A percentile compares a stretch with the other conserved stretches of the same genome.
Evolutionary conservation across 2,888 invertebrate species (phyloP).

Genomic region (Ennomos quercinarius): DNA sequence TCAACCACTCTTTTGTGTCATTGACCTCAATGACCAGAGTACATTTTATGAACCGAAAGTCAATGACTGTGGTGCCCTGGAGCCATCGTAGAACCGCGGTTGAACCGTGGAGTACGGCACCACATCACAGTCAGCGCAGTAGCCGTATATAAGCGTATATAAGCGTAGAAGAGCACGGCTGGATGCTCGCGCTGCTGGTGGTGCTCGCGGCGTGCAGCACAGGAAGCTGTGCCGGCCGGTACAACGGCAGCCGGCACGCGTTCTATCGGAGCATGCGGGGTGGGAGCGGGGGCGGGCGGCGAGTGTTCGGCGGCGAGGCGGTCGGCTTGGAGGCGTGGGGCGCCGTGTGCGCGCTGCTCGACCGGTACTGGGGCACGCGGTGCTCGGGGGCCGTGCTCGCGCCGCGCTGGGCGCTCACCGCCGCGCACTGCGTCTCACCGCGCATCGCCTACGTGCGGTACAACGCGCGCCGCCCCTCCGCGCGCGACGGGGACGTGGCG

Average conservation of each 20-base stretch:
- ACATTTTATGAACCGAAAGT: no score
- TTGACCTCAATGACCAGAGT: no score
- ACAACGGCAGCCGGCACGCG: constrained; percentile 40
- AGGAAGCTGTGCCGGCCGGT: constrained; percentile 18
- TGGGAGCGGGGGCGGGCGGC: constrained; percentile 46
- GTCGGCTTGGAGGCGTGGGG: constrained; percentile 51
- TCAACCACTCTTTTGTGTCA: no score
- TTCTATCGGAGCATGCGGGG: constrained; percentile 54
- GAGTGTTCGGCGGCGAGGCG: constrained; percentile 67
- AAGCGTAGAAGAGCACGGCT: constrained; percentile 12
- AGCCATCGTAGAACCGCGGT: no score
- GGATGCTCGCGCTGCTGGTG: constrained; percentile 8
- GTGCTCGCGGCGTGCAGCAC: constrained; percentile 22
- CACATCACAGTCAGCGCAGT: no score
- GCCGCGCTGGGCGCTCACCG: constrained; percentile 71
- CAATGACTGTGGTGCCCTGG: no score
- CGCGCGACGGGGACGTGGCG: constrained; percentile 50
- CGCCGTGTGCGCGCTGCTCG: constrained; percentile 62
- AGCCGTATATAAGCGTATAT: no score
- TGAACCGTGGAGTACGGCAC: no score
- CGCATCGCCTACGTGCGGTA: constrained; percentile 64
- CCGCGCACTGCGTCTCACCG: constrained; percentile 70
- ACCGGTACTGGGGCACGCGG: constrained; percentile 61
- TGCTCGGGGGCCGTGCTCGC: constrained; percentile 67
- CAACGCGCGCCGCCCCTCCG: constrained; percentile 55